These are phyloP conservation scores for Ondatra zibethicus DNA, from an alignment of 2,113 vertebrate species.

Conservation along the genomic window DNA sequence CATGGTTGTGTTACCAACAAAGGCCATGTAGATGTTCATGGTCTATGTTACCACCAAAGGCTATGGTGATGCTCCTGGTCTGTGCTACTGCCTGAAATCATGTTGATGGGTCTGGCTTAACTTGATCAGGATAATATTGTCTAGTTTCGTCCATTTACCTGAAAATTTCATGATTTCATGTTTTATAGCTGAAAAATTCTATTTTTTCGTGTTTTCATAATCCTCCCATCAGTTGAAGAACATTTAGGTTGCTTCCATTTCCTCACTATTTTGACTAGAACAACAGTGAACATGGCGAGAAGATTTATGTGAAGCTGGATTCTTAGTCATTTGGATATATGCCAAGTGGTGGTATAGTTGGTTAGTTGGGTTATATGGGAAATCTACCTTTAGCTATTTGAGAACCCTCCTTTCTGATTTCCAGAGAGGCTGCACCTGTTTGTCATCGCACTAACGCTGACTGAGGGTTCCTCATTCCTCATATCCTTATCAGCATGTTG, in stretches of 20 bases:
- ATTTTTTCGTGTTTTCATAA: background rate
- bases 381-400: background rate
- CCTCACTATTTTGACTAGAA: background rate
- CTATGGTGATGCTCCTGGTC: too few species aligned
- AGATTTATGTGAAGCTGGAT: too few species aligned
- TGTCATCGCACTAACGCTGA: fast-evolving
- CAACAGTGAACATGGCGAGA: background rate
- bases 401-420: background rate
- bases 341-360: background rate
- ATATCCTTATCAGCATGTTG: background rate
- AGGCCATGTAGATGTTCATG: too few species aligned
- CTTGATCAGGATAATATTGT: background rate
- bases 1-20: too few species aligned
- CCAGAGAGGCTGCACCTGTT: background rate
- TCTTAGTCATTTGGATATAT: background rate
- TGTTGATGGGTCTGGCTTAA: background rate
- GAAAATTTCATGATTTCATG: background rate
- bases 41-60: too few species aligned
- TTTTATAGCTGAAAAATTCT: background rate
- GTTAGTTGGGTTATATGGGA: background rate
- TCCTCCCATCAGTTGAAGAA: background rate
- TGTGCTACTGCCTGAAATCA: too few species aligned
- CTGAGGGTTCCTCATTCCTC: background rate
- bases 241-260: background rate
- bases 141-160: background rate